A percentile compares a stretch with the other conserved stretches of the same genome.
Evolutionary conservation across 2,797 vertebrate genomes (phyloP).

Genomic region (Pangasius djambal): DNA sequence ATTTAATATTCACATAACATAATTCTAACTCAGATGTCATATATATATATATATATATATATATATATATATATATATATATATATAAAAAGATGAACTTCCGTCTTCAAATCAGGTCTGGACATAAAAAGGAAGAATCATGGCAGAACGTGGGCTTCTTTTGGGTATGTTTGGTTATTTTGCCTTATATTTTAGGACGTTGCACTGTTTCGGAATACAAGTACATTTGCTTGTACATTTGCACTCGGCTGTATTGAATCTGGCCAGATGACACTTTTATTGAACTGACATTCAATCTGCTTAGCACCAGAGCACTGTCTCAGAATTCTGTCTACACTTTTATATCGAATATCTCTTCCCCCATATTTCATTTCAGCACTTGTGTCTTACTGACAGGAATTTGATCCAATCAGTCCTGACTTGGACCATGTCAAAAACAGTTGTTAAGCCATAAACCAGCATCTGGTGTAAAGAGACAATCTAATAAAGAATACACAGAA

Average conservation of each 20-base stretch:
- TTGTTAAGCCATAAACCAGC: not conserved
- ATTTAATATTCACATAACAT: not conserved
- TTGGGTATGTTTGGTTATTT: not conserved
- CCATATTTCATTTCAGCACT: not conserved
- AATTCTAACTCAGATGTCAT: not conserved
- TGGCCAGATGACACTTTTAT: not conserved
- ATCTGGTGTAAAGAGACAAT: not conserved
- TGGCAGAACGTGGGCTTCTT: not conserved
- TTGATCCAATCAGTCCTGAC: not conserved
- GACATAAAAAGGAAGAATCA: not conserved
- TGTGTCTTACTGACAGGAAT: not conserved
- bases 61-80: no score
- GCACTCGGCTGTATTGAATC: not conserved
- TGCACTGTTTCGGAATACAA: not conserved
- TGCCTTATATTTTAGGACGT: not conserved
- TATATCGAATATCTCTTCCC: not conserved
- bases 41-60: no score
- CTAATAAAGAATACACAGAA: not conserved
- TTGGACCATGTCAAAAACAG: not conserved
- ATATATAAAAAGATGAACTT: not conserved
- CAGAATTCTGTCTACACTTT: not conserved
- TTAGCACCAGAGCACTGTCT: not conserved
- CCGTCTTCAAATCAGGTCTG: not conserved
- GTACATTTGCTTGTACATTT: not conserved
- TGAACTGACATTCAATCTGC: not conserved